Base-by-base conservation (phyloP, 2,797 vertebrate genomes). In the Gouania willdenowi region DNA sequence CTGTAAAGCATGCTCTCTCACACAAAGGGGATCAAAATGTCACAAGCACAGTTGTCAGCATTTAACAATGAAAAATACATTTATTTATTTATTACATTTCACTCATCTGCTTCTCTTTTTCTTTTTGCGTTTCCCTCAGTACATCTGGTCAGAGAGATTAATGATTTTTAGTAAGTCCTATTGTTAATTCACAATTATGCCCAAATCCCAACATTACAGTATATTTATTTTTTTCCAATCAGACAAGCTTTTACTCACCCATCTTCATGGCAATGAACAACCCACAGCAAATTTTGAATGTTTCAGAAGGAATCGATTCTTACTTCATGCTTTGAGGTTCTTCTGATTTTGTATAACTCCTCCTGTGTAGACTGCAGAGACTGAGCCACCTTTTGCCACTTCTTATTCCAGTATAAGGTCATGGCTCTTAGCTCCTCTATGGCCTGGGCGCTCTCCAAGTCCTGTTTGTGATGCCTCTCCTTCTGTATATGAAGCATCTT, bases 371-470 rank as follows among this genome's bases (percentile, higher is more conserved):
- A 60, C 51, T 80, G 79, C 35, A 89, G 59, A 5, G 35, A 56
- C 55, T 82, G 48, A 7, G 75, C 79, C 23, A 31, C 70, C 23
- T 83, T 82, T 52, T 86, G 66, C 84, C 88, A 91, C 58, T 72
- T 65, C 15, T 82, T 77, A 15, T 71, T 85, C 90, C 87, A 89
- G 36, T 88, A 79, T 30, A 65, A 64, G 11, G 65, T 69, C 34
- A 75, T 43, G 8, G 76, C 79, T 66, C 73, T 67, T 1, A 87
- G 67, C 26, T 88, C 80, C 24, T 78, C 52, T 0, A 67, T 71
- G 20, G 54, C 56, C 14, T 43, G 51, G 23, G 69, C 41, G 30
- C 59, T 75, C 10, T 3, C 38, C n/a, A 34, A 41, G 7, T 75
- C 63, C 51, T 68, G 51, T 52, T 38, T 64, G 3, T 10, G 36